Evolutionary conservation across 1,140 invertebrate genomes (phyloP), one percentile per base, ranked within the genome.

Genomic region (Campodea augens): DNA sequence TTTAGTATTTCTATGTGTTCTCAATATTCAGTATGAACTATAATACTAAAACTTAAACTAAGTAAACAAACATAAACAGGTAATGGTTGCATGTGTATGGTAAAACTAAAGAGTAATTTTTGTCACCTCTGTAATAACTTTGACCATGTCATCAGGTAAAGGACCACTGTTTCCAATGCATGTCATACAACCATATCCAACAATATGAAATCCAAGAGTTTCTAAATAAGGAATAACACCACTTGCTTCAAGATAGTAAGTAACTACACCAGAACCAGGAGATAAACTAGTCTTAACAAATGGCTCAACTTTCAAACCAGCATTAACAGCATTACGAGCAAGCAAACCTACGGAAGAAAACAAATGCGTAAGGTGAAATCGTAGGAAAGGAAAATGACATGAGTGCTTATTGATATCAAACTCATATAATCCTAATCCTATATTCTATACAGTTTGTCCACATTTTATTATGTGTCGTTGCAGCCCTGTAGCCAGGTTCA

Each of bases 101-200:
- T n/a, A n/a, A n/a, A n/a, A 10, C 27, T 32, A 10, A 15, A 15
- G 27, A 32, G 27, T 10, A 7, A 32, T 32, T 32, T 10, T 15
- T 10, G 38, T 53, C 60, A 86, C 84, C 72, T 89, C 84, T 61
- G 98, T 92, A 53, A 98, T 96, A 1, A 85, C 87, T 55, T 89
- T 84, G 0, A 77, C 77, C 21, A 98, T 81, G 49, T 80, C 71
- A 47, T 95, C 89, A 44, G 88, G 81, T 5, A 98, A 72, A 0
- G 90, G 90, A 10, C 93, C 93, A 39, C 82, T 88, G 63, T 98
- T 98, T 5, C 95, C 95, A 51, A 98, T 98, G 62, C 93, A 98
- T 0, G 92, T 98, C 91, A 96, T 97, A 64, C 93, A 98, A 1
- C 93, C 81, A 58, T 92, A 96, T n/a, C 92, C 92, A 23, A 88